These are phyloP conservation scores for Piscicola geometra DNA, from an alignment of 2,888 invertebrate genomes.

Conservation along the genomic window DNA sequence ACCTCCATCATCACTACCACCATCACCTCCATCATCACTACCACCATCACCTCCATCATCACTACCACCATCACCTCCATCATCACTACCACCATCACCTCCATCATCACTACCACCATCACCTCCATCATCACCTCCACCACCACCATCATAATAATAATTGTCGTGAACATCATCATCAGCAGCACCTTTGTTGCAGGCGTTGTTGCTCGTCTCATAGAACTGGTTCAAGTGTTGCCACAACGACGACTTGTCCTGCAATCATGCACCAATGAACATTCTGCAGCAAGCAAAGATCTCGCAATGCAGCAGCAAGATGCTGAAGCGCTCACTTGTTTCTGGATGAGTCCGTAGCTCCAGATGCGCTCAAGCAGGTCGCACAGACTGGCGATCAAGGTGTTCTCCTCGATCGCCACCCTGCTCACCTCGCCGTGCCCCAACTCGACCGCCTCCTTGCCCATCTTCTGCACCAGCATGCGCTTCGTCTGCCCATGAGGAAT, in stretches of 20 bases:
- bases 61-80: too few species aligned
- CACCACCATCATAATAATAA: too few species aligned
- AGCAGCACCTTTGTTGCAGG: background rate
- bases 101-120: too few species aligned
- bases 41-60: too few species aligned
- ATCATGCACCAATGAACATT: background rate
- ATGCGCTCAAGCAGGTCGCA: constrained; percentile 94
- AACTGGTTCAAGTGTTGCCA: constrained; percentile 20
- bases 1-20: too few species aligned
- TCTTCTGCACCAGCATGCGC: constrained; percentile 95
- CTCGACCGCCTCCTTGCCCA: constrained; percentile 90
- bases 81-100: too few species aligned
- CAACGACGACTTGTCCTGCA: constrained; percentile 26
- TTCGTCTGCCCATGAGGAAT: too few species aligned
- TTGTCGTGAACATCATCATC: too few species aligned
- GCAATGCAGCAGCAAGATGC: background rate
- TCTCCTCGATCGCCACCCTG: constrained; percentile 76
- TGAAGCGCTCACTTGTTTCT: constrained; percentile 66
- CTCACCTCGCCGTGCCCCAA: constrained; percentile 72
- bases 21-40: too few species aligned
- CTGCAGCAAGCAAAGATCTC: background rate
- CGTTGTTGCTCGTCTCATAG: constrained; percentile 12
- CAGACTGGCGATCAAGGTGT: constrained; percentile 91
- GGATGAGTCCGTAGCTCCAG: constrained; percentile 94
- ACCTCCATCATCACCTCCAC: too few species aligned